phyloP scores from a whole-genome alignment of 2,797 vertebrate species.

The Leptodactylus fallax region DNA sequence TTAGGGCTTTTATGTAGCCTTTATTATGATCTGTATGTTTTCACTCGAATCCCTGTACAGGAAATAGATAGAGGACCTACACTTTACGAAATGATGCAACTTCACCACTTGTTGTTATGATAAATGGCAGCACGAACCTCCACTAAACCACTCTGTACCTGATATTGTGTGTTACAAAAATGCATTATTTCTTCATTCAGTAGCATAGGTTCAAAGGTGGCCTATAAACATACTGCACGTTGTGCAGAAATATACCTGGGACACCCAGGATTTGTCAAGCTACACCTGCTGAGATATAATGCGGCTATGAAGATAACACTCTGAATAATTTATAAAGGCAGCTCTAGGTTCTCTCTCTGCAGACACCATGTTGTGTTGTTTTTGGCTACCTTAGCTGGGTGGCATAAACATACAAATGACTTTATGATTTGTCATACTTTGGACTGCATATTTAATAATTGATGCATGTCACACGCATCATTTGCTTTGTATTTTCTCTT shows the following conservation, averaged over 20 bases:
- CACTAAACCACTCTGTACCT: no score
- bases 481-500: background rate
- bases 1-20: no score
- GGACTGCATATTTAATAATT: background rate
- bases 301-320: slow-evolving; percentile 29
- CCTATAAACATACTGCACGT: background rate
- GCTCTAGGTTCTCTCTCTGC: slow-evolving; percentile 3
- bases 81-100: background rate
- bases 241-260: slow-evolving; percentile 10
- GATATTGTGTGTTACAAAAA: background rate
- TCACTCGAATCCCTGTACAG: no score
- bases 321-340: slow-evolving; percentile 31
- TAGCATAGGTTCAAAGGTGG: slow-evolving; percentile 9
- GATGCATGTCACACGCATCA: background rate
- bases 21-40: no score
- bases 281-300: slow-evolving; percentile 37
- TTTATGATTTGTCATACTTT: slow-evolving; percentile 22
- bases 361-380: slow-evolving; percentile 16
- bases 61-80: background rate
- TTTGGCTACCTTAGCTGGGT: slow-evolving; percentile 23
- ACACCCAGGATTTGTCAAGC: slow-evolving; percentile 27
- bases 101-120: background rate
- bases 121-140: background rate
- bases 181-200: background rate
- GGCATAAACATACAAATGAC: slow-evolving; percentile 5